Percentiles rank a stretch among this genome's conserved stretches.
These are phyloP conservation scores for Sinella curviseta DNA, from an alignment of 1,140 invertebrate genomes.

Conservation along the genomic window DNA sequence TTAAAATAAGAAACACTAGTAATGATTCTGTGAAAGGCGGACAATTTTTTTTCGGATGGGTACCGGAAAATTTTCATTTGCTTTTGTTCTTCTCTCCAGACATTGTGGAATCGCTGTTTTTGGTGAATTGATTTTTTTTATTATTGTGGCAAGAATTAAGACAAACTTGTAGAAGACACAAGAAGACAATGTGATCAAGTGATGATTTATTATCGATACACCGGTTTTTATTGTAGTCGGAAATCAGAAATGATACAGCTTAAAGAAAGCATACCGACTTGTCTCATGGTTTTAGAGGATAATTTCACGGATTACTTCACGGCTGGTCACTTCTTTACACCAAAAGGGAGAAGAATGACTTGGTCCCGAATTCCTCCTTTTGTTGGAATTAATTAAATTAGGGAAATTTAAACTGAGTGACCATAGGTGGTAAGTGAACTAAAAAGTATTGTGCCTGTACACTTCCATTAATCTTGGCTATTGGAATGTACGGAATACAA, in stretches of 20 bases:
- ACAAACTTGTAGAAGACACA: not conserved
- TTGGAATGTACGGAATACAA: not conserved
- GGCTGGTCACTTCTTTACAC: not conserved
- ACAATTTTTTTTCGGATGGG: not conserved
- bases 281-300: not conserved
- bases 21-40: not conserved
- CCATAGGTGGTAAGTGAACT: not conserved
- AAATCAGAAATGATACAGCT: not conserved
- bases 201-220: not conserved
- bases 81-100: not conserved
- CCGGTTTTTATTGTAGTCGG: not conserved
- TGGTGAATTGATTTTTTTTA: not conserved
- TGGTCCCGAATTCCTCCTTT: not conserved
- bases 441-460: not conserved
- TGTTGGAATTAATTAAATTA: constrained; percentile 26
- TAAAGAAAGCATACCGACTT: not conserved
- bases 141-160: not conserved
- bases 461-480: not conserved
- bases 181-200: not conserved
- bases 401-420: not conserved
- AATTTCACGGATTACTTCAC: constrained; percentile 16
- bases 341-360: not conserved
- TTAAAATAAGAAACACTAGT: not conserved
- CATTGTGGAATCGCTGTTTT: not conserved
- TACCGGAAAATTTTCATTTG: not conserved